phyloP scores from a whole-genome alignment of 35 echinoderm and acorn worm genomes.

The Eucidaris tribuloides region DNA sequence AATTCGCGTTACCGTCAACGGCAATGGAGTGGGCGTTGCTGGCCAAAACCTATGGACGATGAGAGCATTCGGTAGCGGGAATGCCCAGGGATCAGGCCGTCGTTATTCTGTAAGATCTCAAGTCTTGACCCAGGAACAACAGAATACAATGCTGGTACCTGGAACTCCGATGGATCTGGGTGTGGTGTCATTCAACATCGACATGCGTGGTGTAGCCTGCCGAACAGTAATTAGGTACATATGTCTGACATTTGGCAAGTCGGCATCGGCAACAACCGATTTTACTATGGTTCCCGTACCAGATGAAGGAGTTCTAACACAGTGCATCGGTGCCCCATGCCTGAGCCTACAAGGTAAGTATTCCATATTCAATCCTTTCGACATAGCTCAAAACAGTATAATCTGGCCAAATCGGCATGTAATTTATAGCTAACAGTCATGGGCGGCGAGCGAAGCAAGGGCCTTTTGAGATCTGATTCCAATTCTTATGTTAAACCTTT shows the following conservation, averaged over 20 bases:
- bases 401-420: no score
- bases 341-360: no score
- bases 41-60: slow-evolving; percentile 73
- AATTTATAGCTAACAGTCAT: no score
- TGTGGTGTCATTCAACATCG: slow-evolving; percentile 52
- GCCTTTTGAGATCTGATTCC: no score
- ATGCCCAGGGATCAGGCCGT: slow-evolving; percentile 31
- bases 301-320: slow-evolving; percentile 49
- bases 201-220: slow-evolving; percentile 80
- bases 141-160: slow-evolving; percentile 52
- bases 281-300: slow-evolving; percentile 54
- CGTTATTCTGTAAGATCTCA: slow-evolving; percentile 41
- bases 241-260: slow-evolving; percentile 64
- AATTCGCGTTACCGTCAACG: slow-evolving; percentile 36
- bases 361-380: no score
- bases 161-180: slow-evolving; percentile 55
- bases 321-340: no score
- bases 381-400: no score
- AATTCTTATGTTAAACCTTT: no score
- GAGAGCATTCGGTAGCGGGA: slow-evolving; percentile 53
- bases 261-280: slow-evolving; percentile 37
- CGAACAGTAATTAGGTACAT: slow-evolving; percentile 58
- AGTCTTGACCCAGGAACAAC: slow-evolving; percentile 65
- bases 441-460: no score
- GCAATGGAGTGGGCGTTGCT: slow-evolving; percentile 51